Evolutionary conservation across 53 echinoderm and acorn worm species (phyloP), one percentile per base, ranked within the genome.

Genomic region (Echinarachnius parma): DNA sequence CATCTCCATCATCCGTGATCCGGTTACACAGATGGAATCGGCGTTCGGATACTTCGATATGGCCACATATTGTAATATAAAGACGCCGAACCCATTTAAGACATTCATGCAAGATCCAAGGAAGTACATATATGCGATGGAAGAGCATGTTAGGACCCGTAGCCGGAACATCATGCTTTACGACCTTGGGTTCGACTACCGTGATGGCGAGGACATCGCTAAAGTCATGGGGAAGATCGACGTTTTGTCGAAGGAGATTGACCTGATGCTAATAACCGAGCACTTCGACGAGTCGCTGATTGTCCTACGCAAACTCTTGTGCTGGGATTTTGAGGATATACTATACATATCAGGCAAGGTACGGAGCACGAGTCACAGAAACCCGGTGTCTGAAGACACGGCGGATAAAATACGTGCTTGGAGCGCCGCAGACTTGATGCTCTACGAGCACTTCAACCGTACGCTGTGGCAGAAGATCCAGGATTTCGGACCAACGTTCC

Each of bases 11-110:
- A 33, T 88, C 18, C 36, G 88, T 24, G 66, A 84, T 35, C 88
- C 88, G 13, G 88, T 84, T 47, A 45, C 80, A 0, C 88, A 88
- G 30, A 42, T 84, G 25, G 88, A 84, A 59, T 88, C 88, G 10
- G 75, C 84, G 9, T 88, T 88, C 29, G 88, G 88, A 0, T 88
- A 88, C 29, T 88, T 80, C 34, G 80, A 84, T 32, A 84, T 88
- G 79, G 84, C 75, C 5, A 60, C 21, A 5, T 30, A 53, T n/a
- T 74, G 77, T 3, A 63, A 82, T 21, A 45, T 83, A 0, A 9
- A 19, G 13, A 33, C 66, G 1, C 3, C 78, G 37, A 75, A 81
- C 28, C 75, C 78, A 4, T 59, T 90, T 1, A 28, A 59, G 24
- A 59, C 60, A 0, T 85, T 86, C 53, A 64, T 90, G 67, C 27